phyloP scores from a whole-genome alignment of 2,888 invertebrate genomes.

The Oligia fasciuncula region DNA sequence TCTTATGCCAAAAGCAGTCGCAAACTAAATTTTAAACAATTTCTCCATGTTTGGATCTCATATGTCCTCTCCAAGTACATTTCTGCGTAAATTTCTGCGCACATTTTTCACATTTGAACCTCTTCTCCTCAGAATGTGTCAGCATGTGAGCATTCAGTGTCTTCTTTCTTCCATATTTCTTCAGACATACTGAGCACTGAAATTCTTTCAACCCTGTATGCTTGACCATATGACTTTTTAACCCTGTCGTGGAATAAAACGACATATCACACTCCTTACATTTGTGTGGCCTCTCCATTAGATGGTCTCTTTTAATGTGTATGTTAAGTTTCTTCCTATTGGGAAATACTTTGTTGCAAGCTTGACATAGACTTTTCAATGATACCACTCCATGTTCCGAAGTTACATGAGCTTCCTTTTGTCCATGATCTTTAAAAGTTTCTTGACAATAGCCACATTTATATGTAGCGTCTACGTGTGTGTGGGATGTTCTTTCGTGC shows the following conservation, averaged over 20 bases:
- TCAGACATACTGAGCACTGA: slow-evolving; percentile 76
- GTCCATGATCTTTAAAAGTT: slow-evolving; percentile 69
- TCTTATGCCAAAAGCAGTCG: neutral
- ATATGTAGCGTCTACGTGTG: slow-evolving; percentile 46
- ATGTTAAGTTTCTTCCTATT: slow-evolving; percentile 62
- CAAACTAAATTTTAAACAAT: slow-evolving; percentile 14
- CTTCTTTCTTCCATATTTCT: slow-evolving; percentile 75
- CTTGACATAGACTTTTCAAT: slow-evolving; percentile 64
- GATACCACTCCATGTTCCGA: slow-evolving; percentile 66
- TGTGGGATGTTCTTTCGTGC: slow-evolving; percentile 75
- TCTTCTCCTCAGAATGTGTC: slow-evolving; percentile 68
- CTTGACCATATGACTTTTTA: slow-evolving; percentile 81
- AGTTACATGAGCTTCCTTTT: slow-evolving; percentile 68
- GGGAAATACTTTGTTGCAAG: slow-evolving; percentile 70
- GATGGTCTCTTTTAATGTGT: slow-evolving; percentile 71
- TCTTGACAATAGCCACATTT: slow-evolving; percentile 74
- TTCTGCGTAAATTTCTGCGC: slow-evolving; percentile 71
- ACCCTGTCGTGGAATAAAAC: slow-evolving; percentile 69
- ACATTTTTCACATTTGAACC: slow-evolving; percentile 62
- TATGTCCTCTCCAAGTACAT: slow-evolving; percentile 71
- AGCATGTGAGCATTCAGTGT: slow-evolving; percentile 78
- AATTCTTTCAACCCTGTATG: slow-evolving; percentile 83
- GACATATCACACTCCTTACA: slow-evolving; percentile 65
- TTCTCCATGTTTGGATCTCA: slow-evolving; percentile 58
- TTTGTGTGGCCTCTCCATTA: slow-evolving; percentile 64